Percentiles rank a stretch among this genome's conserved stretches.
phyloP scores from a whole-genome alignment of 2,113 vertebrate species.

The Ardeotis arabs region DNA sequence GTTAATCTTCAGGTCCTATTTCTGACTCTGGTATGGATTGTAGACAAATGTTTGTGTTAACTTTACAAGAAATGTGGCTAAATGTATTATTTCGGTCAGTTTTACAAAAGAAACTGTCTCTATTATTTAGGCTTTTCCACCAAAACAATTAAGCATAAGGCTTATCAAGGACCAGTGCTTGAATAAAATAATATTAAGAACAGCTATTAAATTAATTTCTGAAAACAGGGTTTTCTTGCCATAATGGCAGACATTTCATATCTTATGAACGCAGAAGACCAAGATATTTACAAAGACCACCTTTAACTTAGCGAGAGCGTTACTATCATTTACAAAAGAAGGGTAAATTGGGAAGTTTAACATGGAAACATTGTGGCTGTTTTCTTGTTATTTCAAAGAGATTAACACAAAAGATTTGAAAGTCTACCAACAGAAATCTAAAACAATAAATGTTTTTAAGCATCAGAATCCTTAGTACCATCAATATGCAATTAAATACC shows the following conservation, averaged over 20 bases:
- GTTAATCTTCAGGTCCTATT: background rate
- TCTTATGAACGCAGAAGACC: accelerated
- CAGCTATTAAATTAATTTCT: background rate
- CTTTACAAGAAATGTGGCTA: background rate
- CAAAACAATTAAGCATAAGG: background rate
- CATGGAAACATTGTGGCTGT: background rate
- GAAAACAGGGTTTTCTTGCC: background rate
- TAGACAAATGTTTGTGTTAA: background rate
- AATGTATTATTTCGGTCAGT: background rate
- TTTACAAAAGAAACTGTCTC: background rate
- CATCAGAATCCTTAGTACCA: background rate
- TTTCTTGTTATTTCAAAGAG: background rate
- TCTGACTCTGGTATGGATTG: background rate
- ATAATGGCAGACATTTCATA: background rate
- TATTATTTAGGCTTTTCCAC: background rate
- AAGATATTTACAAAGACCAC: background rate
- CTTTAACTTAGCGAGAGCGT: background rate
- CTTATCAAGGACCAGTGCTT: background rate
- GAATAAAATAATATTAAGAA: background rate
- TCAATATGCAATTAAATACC: background rate
- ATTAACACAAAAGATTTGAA: background rate
- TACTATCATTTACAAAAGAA: background rate
- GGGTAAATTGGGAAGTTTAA: background rate
- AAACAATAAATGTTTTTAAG: background rate
- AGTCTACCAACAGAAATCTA: background rate